A percentile compares a stretch with the other conserved stretches of the same genome.
Evolutionary conservation across 2,888 invertebrate genomes (phyloP).

Genomic region (Volucella zonaria): DNA sequence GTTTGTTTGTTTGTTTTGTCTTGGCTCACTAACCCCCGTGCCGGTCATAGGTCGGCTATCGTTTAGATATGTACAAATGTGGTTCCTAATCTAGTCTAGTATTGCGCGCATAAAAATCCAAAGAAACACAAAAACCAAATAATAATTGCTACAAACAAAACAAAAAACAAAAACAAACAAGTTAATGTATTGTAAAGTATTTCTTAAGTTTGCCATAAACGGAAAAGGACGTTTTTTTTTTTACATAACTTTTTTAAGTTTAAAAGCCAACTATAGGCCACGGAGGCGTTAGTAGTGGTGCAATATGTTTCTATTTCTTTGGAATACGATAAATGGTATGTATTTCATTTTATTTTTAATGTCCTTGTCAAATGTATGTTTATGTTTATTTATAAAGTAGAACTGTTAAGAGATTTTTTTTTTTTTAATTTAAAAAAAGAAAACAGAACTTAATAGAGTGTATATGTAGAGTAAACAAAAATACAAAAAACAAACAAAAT

Average conservation of each 20-base stretch:
- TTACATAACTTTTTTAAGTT: conserved; percentile 26
- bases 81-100: conserved; percentile 82
- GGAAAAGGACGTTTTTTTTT: conserved; percentile 8
- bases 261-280: conserved; percentile 33
- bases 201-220: conserved; percentile 57
- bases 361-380: conserved; percentile 38
- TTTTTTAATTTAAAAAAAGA: conserved; percentile 35
- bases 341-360: conserved; percentile 29
- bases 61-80: conserved; percentile 81
- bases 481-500: background rate
- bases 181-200: background rate
- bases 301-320: conserved; percentile 45
- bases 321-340: conserved; percentile 8
- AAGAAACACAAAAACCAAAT: conserved; percentile 33
- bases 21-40: conserved; percentile 26
- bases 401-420: conserved; percentile 14
- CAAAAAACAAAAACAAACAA: conserved; percentile 34
- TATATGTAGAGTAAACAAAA: conserved; percentile 42
- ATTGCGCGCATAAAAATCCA: conserved; percentile 41
- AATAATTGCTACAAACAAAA: background rate
- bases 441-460: conserved; percentile 56
- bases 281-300: conserved; percentile 18
- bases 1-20: conserved; percentile 5
- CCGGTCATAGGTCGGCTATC: conserved; percentile 46
- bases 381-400: conserved; percentile 41